A percentile compares a stretch with the other conserved stretches of the same genome.
These are phyloP conservation scores for Scelioninae gen. 1 DNA, from an alignment of 2,888 invertebrate genomes.

Conservation along the genomic window DNA sequence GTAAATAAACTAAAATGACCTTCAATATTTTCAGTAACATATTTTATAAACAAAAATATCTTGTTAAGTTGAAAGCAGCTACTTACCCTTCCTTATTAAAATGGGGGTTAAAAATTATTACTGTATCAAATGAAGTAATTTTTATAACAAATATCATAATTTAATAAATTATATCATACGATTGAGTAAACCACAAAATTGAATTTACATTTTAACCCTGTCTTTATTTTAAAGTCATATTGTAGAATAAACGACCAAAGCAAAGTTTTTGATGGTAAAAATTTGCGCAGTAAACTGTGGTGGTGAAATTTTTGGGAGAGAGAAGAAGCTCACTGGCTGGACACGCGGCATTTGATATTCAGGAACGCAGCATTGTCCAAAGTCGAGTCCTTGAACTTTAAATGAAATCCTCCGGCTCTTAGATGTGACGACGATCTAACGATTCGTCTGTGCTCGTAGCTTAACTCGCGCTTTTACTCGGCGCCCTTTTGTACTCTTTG, in stretches of 20 bases:
- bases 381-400: constrained; percentile 44
- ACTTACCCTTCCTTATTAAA: too few relatives aligned
- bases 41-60: too few relatives aligned
- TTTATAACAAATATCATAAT: too few relatives aligned
- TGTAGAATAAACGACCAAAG: not conserved
- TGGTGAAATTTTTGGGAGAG: not conserved
- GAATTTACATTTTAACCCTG: too few relatives aligned
- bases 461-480: constrained; percentile 63
- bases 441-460: constrained; percentile 64
- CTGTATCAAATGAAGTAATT: too few relatives aligned
- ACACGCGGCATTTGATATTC: constrained; percentile 53
- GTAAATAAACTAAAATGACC: too few relatives aligned
- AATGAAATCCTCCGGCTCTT: constrained; percentile 66
- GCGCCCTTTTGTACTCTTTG: constrained; percentile 68
- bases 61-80: too few relatives aligned
- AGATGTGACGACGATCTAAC: constrained; percentile 65
- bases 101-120: too few relatives aligned
- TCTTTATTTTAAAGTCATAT: not conserved
- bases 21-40: too few relatives aligned
- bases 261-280: not conserved
- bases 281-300: constrained; percentile 6
- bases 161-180: too few relatives aligned
- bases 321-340: not conserved
- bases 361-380: constrained; percentile 26
- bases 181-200: too few relatives aligned